Evolutionary conservation across 2,888 invertebrate species (phyloP).

Genomic region (Andrena hattorfiana): DNA sequence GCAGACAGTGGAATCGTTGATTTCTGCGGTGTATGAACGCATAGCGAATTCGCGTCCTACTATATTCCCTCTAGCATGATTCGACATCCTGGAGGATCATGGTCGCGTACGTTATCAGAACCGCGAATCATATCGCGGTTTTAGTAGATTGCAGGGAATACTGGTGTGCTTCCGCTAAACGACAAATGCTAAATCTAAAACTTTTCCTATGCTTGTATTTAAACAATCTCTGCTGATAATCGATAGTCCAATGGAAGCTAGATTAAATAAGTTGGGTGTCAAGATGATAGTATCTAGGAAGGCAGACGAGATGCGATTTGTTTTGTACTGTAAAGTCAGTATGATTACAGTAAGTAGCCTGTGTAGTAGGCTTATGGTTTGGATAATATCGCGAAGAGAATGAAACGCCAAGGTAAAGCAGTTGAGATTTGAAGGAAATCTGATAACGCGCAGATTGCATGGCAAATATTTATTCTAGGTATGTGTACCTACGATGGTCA

Average conservation of each 20-base stretch:
- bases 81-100: background rate
- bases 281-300: background rate
- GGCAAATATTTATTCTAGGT: background rate
- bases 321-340: background rate
- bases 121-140: background rate
- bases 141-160: background rate
- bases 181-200: background rate
- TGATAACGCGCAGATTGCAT: slow-evolving; percentile 1
- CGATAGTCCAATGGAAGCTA: background rate
- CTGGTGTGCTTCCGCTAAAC: background rate
- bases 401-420: background rate
- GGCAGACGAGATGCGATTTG: background rate
- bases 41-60: background rate
- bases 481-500: background rate
- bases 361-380: too few species aligned
- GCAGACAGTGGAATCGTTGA: background rate
- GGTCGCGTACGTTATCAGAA: background rate
- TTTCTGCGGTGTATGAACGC: background rate
- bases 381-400: background rate
- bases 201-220: background rate
- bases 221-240: background rate
- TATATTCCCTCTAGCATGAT: background rate
- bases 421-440: background rate
- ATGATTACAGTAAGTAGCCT: background rate
- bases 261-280: background rate